These are phyloP conservation scores for Arvicanthis niloticus DNA, from an alignment of 2,113 vertebrate genomes.

Conservation along the genomic window DNA sequence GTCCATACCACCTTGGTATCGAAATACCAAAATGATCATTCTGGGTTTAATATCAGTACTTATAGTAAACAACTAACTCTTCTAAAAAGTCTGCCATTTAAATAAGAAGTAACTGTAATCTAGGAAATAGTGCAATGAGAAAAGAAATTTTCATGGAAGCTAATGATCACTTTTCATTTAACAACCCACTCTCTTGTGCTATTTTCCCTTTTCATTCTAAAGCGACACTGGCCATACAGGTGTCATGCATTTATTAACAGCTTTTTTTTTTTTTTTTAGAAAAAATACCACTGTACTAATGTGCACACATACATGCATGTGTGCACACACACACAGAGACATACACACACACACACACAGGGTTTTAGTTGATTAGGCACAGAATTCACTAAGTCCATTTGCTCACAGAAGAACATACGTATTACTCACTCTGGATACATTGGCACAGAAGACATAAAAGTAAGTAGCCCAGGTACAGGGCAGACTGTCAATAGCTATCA, in stretches of 20 bases:
- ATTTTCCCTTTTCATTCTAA: conserved; percentile 48
- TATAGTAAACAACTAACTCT: conserved; percentile 62
- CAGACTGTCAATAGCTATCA: not conserved
- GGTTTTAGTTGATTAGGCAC: conserved; percentile 53
- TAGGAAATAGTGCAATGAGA: conserved; percentile 62
- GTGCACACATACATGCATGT: not conserved
- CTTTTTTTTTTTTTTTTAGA: conserved; percentile 44
- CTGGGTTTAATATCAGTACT: conserved; percentile 50
- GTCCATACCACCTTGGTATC: conserved; percentile 70
- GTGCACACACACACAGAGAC: not conserved
- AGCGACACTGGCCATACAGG: not conserved
- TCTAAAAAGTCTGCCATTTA: not conserved
- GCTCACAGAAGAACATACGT: not conserved
- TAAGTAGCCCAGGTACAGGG: not conserved
- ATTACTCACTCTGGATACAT: not conserved
- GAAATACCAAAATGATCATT: conserved; percentile 76
- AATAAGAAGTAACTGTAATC: conserved; percentile 48
- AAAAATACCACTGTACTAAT: conserved; percentile 34
- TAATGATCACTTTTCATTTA: conserved; percentile 65
- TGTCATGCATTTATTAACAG: conserved; percentile 65
- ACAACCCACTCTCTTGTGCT: conserved; percentile 20
- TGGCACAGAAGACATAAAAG: not conserved
- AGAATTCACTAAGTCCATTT: not conserved
- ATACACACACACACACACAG: not conserved
- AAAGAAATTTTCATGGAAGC: conserved; percentile 66